phyloP scores from a whole-genome alignment of 2,888 invertebrate genomes.

The Tanytarsus gracilentus region DNA sequence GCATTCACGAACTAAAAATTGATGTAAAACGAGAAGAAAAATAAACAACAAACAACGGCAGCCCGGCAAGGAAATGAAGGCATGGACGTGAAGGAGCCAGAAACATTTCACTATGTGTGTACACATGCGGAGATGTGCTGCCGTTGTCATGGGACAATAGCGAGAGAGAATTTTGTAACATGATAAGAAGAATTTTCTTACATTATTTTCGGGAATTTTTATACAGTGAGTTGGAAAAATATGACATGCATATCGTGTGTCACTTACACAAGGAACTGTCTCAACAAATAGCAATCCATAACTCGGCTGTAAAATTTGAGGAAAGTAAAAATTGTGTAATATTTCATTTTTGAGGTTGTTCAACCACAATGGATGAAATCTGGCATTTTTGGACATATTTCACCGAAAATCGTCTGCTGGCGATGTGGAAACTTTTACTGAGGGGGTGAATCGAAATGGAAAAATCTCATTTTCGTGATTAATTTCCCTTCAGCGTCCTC shows the following conservation, averaged over 20 bases:
- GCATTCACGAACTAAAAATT: background rate
- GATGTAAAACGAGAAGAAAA: background rate
- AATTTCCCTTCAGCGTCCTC: conserved; percentile 17
- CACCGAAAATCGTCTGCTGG: background rate
- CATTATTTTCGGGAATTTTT: background rate
- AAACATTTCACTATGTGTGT: background rate
- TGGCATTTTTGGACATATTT: background rate
- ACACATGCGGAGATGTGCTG: no score
- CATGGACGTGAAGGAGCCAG: background rate
- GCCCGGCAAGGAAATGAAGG: no score
- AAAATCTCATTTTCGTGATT: conserved; percentile 24
- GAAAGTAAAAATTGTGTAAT: background rate
- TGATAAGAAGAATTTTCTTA: background rate
- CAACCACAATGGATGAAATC: background rate
- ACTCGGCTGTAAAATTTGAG: background rate
- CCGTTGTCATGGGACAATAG: conserved; percentile 4
- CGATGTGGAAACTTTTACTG: background rate
- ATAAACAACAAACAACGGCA: no score
- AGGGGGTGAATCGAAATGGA: conserved; percentile 20
- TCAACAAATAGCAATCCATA: background rate
- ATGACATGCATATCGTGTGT: conserved; percentile 12
- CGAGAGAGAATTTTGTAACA: conserved; percentile 5
- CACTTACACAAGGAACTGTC: background rate
- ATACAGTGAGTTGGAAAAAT: conserved; percentile 4
- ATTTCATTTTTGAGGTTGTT: conserved; percentile 1